Evolutionary conservation across 2,888 invertebrate genomes (phyloP), one percentile per base, ranked within the genome.

Genomic region (Lycia hirtaria): DNA sequence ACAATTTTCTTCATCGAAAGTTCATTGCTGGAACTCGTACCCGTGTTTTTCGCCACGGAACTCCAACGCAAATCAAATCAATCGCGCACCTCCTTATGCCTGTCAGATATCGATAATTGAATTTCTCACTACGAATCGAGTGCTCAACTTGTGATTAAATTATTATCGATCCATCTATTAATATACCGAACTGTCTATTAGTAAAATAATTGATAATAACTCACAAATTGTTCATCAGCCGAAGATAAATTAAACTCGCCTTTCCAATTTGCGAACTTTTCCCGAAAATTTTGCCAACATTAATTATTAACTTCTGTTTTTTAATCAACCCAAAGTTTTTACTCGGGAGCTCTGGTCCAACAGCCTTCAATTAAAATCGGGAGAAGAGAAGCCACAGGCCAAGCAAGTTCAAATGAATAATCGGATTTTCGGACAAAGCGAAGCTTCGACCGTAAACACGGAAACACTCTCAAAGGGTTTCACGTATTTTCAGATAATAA

Each of bases 231-330:
- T 28, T 38, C 38, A 22, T 53, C 38, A 38, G 38, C 4, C 12
- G 22, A 45, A 53, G 17, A 45, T 38, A 53, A 52, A 53, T 38
- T 45, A 45, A 45, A 53, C 45, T 53, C 28, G 30, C 43, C 35
- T 51, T 51, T 35, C 19, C 26, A 50, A 50, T 28, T 30, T 32
- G 19, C 50, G 28, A 38, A 37, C 33, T 28, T 55, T 55, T 35
- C 15, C 6, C 15, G n/a, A 10, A 30, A 56, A 48, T 35, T 54
- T 49, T 37, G 30, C 44, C 4, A 38, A 56, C 43, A 44, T 56
- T 56, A 37, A 56, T 50, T 56, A 50, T 22, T 37, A 56, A 56
- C 48, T 55, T 49, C 43, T 30, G 43, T 44, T 56, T 56, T 56
- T 56, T 49, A 56, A 56, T 56, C 49, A 49, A 43, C 37, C 35